These are phyloP conservation scores for Epistrophe eligans DNA, from an alignment of 2,888 invertebrate genomes.

Conservation along the genomic window DNA sequence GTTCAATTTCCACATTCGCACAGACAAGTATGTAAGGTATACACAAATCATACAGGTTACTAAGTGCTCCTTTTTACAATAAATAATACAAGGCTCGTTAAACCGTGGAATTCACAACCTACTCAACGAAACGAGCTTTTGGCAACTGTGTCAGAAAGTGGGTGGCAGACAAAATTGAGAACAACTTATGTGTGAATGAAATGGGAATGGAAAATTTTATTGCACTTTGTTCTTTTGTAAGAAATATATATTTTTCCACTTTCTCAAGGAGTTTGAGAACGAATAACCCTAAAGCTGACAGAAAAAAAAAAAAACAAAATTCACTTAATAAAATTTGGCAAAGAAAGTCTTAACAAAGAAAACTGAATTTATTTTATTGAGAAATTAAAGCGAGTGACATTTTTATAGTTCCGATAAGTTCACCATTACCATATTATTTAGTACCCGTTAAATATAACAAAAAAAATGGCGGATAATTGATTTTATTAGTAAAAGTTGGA, in stretches of 20 bases:
- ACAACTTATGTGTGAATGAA: background rate
- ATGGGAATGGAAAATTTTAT: background rate
- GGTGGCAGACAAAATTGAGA: background rate
- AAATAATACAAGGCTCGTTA: slow-evolving; percentile 24
- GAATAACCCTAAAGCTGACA: background rate
- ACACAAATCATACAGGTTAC: background rate
- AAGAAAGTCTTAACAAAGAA: background rate
- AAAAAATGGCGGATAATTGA: too few species aligned
- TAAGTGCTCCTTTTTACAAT: slow-evolving; percentile 1
- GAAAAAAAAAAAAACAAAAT: background rate
- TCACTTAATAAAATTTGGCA: background rate
- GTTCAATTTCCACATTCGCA: slow-evolving; percentile 16
- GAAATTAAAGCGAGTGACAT: background rate
- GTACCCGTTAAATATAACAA: too few species aligned
- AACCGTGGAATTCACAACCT: background rate
- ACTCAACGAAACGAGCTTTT: background rate
- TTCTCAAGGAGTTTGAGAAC: background rate
- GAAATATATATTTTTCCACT: background rate
- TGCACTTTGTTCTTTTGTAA: background rate
- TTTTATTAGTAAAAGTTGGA: too few species aligned
- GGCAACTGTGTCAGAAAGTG: background rate
- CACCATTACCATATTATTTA: too few species aligned
- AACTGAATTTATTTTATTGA: background rate
- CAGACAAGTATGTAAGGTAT: slow-evolving; percentile 8
- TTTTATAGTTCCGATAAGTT: background rate